Percentiles rank a stretch among this genome's conserved stretches.
Conservation (phyloP, 2,113 vertebrate species). For the Ramphastos sulfuratus region DNA sequence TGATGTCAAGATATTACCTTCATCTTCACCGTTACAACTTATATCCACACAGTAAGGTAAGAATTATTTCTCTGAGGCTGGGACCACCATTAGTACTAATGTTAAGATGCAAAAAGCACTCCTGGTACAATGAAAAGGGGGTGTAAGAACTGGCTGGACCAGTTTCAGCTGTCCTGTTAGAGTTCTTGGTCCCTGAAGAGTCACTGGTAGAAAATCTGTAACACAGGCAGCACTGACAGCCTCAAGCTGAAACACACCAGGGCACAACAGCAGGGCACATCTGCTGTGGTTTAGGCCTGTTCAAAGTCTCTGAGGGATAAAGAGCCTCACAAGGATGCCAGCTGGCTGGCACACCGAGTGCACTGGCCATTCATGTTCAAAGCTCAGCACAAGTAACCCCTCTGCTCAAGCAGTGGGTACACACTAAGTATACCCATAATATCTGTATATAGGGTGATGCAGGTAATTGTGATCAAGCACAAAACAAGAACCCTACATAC, state of each 20-base stretch:
- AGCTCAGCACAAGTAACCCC: not conserved
- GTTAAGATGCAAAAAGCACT: not conserved
- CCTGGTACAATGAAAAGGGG: not conserved
- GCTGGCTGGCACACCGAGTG: not conserved
- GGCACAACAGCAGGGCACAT: not conserved
- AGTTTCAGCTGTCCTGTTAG: not conserved
- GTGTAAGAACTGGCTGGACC: not conserved
- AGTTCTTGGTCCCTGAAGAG: not conserved
- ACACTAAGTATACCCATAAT: too few species aligned
- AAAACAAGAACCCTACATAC: not conserved
- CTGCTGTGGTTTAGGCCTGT: not conserved
- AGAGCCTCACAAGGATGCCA: not conserved
- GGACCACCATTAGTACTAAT: not conserved
- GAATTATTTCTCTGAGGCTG: not conserved
- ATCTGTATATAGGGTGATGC: fast-evolving
- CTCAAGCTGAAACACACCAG: not conserved
- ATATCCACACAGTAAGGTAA: not conserved
- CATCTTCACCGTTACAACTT: not conserved
- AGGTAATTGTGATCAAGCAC: not conserved
- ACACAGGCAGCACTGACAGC: not conserved
- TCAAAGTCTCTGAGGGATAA: not conserved
- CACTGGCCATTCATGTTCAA: fast-evolving
- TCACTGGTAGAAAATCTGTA: not conserved
- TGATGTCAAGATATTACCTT: not conserved
- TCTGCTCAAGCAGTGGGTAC: fast-evolving